Evolutionary conservation across 2,888 invertebrate genomes (phyloP).

Genomic region (Escarpia spicata): DNA sequence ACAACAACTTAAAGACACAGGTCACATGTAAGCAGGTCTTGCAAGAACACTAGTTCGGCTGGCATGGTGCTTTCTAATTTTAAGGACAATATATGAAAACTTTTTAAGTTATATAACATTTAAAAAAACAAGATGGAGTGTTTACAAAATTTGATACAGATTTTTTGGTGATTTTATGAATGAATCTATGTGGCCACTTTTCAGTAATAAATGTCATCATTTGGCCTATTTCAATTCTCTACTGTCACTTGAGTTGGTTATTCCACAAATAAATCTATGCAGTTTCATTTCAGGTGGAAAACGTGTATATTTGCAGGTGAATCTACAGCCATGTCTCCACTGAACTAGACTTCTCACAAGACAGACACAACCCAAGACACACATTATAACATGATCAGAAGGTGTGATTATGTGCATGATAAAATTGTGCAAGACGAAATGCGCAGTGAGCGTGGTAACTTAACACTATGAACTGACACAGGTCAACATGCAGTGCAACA

Average conservation of each 20-base stretch:
- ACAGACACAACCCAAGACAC: neutral
- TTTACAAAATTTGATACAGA: neutral
- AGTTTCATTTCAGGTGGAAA: neutral
- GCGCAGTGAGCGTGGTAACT: neutral
- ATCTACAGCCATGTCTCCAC: neutral
- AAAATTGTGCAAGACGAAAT: neutral
- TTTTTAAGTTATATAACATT: neutral
- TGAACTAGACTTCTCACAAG: neutral
- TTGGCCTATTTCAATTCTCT: neutral
- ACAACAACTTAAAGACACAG: conserved; percentile 7
- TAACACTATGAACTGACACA: neutral
- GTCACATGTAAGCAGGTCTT: conserved; percentile 30
- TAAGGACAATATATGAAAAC: neutral
- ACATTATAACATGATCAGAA: neutral
- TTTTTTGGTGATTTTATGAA: no score
- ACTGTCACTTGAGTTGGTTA: neutral
- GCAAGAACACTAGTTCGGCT: conserved; percentile 8
- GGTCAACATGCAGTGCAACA: neutral
- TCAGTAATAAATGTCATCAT: no score
- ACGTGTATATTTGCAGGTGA: neutral
- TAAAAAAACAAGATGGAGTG: neutral
- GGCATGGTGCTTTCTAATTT: neutral
- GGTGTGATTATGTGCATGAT: neutral
- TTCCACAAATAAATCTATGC: neutral
- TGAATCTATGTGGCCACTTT: no score